These are phyloP conservation scores for Scaptomyza pallida DNA, from an alignment of 1,140 invertebrate species.

Conservation along the genomic window DNA sequence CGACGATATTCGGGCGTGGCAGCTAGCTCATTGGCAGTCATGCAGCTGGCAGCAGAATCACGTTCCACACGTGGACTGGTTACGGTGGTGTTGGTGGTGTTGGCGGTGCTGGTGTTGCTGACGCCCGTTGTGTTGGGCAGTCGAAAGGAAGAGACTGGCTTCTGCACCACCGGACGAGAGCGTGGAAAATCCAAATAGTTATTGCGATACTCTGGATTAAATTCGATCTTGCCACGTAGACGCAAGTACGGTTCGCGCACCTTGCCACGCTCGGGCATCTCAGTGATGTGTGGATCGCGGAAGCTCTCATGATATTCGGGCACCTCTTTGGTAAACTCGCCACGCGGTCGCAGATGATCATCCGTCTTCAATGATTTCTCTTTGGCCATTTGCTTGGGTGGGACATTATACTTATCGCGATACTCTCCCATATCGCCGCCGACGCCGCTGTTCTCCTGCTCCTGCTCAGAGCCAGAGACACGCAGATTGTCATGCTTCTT, in stretches of 20 bases:
- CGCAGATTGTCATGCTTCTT: slow-evolving; percentile 76
- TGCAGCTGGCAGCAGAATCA: slow-evolving; percentile 12
- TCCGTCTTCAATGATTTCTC: slow-evolving; percentile 74
- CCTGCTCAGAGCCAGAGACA: slow-evolving; percentile 64
- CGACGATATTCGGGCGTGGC: slow-evolving; percentile 75
- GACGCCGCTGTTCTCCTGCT: slow-evolving; percentile 30
- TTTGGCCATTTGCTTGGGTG: slow-evolving; percentile 67
- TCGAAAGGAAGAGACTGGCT: slow-evolving; percentile 77
- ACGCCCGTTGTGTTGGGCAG: slow-evolving; percentile 53
- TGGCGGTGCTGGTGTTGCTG: slow-evolving; percentile 18
- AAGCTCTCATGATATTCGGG: slow-evolving; percentile 83
- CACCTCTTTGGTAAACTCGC: slow-evolving; percentile 77
- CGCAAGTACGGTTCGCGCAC: slow-evolving; percentile 73
- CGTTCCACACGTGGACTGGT: slow-evolving; percentile 27
- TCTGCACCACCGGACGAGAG: slow-evolving; percentile 72
- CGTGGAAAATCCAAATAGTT: slow-evolving; percentile 80
- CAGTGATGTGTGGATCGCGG: slow-evolving; percentile 79
- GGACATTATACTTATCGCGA: slow-evolving; percentile 76
- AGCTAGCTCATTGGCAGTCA: slow-evolving; percentile 59
- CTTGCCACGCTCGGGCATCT: slow-evolving; percentile 80
- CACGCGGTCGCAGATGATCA: slow-evolving; percentile 72
- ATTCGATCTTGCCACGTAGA: slow-evolving; percentile 80
- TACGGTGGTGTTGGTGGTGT: slow-evolving; percentile 4
- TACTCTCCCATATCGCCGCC: slow-evolving; percentile 68
- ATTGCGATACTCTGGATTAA: slow-evolving; percentile 82